Base-by-base conservation (phyloP, 2,888 invertebrate species). In the Synanthedon formicaeformis region DNA sequence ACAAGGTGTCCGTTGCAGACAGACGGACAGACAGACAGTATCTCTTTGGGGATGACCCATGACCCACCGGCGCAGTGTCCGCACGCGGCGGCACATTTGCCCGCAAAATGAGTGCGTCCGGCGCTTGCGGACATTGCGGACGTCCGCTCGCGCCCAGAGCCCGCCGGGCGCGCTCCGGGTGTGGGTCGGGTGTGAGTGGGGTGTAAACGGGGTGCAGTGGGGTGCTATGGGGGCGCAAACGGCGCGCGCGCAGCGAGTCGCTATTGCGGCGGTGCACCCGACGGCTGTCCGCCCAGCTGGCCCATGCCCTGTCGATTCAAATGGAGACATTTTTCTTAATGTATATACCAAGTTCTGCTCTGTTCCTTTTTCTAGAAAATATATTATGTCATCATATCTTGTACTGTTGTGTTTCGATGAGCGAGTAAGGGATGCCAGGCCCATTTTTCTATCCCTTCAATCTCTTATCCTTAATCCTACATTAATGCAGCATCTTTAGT, bases 251-350 rank as follows among this genome's bases (percentile, higher is more conserved):
- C 65, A 64, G 67, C 69, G 70, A 64, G 73, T 72, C 81, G 88
- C 85, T 88, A 87, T 82, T 87, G 87, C 55, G 78, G 84, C 66
- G 83, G 76, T 40, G 74, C 73, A 12, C 81, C 83, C 14, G 86
- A 85, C 10, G 86, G 87, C 61, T 80, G 85, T 0, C 84, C 85
- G 1, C 84, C 81, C 49, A 85, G 67, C 55, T 80, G 86, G 50
- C 86, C 83, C 78, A 88, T 73, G 63, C 87, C 87, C 81, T 88
- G 73, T 0, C 51, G 13, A 13, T 45, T 2, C n/a, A 3, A 8
- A 34, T 27, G 2, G 23, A 23, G n/a, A n/a, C n/a, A n/a, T n/a
- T n/a, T n/a, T n/a, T n/a, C n/a, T n/a, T n/a, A n/a, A n/a, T n/a
- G n/a, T n/a, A n/a, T n/a, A n/a, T n/a, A n/a, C n/a, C n/a, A n/a